These are phyloP conservation scores for Acrossocheilus wenchowensis DNA, from an alignment of 2,797 vertebrate genomes.

Conservation along the genomic window DNA sequence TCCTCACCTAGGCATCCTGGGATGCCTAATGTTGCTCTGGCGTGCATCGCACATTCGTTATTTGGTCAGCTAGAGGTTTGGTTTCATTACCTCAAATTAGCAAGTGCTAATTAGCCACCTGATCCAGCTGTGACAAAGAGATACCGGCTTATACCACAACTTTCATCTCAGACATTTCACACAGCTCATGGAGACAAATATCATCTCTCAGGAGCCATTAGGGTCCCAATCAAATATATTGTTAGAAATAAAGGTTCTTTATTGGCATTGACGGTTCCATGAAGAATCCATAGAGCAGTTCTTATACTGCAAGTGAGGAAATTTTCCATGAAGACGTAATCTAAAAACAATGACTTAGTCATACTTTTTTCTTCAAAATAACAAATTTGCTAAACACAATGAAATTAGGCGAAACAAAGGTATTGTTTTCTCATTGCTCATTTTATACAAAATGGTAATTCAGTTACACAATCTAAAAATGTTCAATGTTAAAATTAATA, in stretches of 20 bases:
- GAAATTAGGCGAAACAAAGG: background rate
- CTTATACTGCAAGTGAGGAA: background rate
- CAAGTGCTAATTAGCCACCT: constrained; percentile 58
- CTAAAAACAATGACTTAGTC: background rate
- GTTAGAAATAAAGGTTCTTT: background rate
- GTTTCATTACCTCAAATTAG: constrained; percentile 67
- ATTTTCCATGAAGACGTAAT: background rate
- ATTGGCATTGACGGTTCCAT: background rate
- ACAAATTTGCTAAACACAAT: background rate
- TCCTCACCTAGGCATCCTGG: constrained; percentile 71
- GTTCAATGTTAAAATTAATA: background rate
- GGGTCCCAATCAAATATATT: background rate
- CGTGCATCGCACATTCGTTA: constrained; percentile 81
- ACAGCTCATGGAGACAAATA: background rate
- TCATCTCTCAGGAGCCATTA: background rate
- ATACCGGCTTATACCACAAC: background rate
- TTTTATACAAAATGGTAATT: background rate
- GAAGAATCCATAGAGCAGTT: background rate
- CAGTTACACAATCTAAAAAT: background rate
- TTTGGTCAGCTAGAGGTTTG: constrained; percentile 83
- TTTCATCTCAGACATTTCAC: constrained; percentile 23
- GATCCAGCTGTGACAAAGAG: constrained; percentile 50
- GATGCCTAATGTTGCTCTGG: constrained; percentile 76
- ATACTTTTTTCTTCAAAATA: background rate
- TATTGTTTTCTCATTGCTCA: background rate